Base-by-base conservation (phyloP, 2,888 invertebrate genomes). In the Lithosia quadra region DNA sequence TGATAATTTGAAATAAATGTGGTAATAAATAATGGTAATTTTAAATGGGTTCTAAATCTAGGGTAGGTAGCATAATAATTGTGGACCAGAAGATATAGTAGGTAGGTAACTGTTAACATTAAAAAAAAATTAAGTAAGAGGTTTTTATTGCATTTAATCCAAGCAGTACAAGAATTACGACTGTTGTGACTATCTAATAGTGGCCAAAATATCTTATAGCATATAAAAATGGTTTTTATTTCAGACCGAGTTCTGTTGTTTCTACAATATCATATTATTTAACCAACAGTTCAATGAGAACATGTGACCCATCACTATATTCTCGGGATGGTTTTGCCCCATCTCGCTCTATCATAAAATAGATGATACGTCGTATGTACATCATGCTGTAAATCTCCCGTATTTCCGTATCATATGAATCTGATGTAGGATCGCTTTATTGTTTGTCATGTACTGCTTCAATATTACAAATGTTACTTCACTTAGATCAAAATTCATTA, bases 401-500 rank as follows among this genome's bases (percentile, higher is more conserved):
- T 64, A 57, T 71, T 71, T 68, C 67, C 69, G 65, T 59, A 69
- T 66, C 58, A 49, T 60, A n/a, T 58, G 68, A 73, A 73, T 70
- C 70, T 72, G 66, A 64, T 33, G 66, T 61, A 65, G n/a, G n/a
- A n/a, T 43, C 55, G 53, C 33, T 36, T 60, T 72, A 62, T 62
- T 34, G 22, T 24, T 53, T 39, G 18, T 22, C 22, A 36, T 36
- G 39, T 22, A 60, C 22, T 2, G 15, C 15, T 39, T 7, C 22
- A 60, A 36, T 36, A 15, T 49, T 49, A 60, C 22, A 21, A 60
- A 60, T 36, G 59, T 60, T 39, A 39, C 22, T 22, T 3, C 15
- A 22, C 22, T 3, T 21, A 22, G 39, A 13, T 28, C 61, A 62
- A 62, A 43, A 49, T 18, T 62, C 18, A 62, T 33, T 28, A 49